These are phyloP conservation scores for Grapholita molesta DNA, from an alignment of 1,140 invertebrate genomes.

Conservation along the genomic window DNA sequence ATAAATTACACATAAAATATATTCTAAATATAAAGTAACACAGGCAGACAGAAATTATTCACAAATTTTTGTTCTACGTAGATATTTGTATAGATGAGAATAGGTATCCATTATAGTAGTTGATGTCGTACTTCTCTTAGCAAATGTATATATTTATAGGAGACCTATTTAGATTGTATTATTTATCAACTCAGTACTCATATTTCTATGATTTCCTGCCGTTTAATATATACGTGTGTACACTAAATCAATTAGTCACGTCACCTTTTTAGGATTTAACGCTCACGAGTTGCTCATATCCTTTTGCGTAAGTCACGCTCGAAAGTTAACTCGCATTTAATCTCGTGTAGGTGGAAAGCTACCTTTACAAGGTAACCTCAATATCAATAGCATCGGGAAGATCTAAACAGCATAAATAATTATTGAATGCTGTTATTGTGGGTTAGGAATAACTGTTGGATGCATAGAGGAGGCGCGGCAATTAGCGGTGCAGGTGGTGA, in stretches of 20 bases:
- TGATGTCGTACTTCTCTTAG: no score
- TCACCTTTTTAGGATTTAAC: not conserved
- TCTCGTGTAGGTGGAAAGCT: not conserved
- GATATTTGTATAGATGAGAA: no score
- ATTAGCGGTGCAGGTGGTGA: conserved; percentile 72
- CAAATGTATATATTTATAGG: no score
- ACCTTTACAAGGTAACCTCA: conserved; percentile 13
- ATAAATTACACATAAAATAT: no score
- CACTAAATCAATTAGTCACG: not conserved
- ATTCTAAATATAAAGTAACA: no score
- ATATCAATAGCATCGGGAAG: conserved; percentile 1
- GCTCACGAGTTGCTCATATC: not conserved
- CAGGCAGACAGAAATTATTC: no score
- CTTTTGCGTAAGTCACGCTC: not conserved
- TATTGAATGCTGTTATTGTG: conserved; percentile 46
- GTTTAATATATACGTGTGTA: not conserved
- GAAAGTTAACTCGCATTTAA: not conserved
- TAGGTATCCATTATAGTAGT: no score
- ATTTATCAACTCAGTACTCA: not conserved
- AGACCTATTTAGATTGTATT: no score
- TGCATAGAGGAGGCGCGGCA: conserved; percentile 60
- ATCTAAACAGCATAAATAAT: conserved; percentile 8
- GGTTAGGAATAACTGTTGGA: conserved; percentile 57
- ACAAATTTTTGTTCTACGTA: no score
- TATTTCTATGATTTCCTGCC: not conserved